Base-by-base conservation (phyloP, 2,113 vertebrate species). In the Psilopsiagon aurifrons region DNA sequence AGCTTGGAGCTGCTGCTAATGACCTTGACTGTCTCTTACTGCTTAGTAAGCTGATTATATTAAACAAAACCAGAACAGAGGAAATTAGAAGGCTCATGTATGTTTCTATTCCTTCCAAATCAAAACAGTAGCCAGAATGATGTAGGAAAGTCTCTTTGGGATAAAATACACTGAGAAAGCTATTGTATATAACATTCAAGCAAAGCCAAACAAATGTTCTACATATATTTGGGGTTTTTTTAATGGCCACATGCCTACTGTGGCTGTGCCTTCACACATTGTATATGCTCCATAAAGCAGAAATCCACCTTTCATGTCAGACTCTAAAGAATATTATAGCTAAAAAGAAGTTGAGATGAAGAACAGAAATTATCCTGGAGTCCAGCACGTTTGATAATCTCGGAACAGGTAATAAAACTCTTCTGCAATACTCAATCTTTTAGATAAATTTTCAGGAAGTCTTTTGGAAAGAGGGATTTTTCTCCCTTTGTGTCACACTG, bases 41-140 rank as follows among this genome's bases (percentile, higher is more conserved):
- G 88, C 90, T 94, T 78, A 83, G 82, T 86, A 17, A 94, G 71
- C 31, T 96, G 90, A 95, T 96, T 88, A 92, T 24, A 51, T 94
- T 23, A 41, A 76, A 88, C 47, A 76, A 88, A 90, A 83, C 29
- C 44, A 90, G 83, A 96, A 60, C 88, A 91, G 73, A 95, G 95
- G 90, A 96, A 96, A 96, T 95, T 81, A 90, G 88, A 88, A 93
- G 33, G 88, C 83, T 55, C 71, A 60, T 82, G 95, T 90, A 75
- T 90, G 57, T 93, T 96, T 95, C 57, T 92, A 44, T 81, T 94
- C 33, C 73, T 96, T 88, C 52, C 77, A 94, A 95, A 95, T 68
- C 80, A 90, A 91, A 94, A 92, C 74, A 89, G 69, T 52, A 95
- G 60, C 39, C 76, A 88, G 39, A 25, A 71, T 60, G 31, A 86